Evolutionary conservation across 2,888 invertebrate species (phyloP).

Genomic region (Tridacna crocea): DNA sequence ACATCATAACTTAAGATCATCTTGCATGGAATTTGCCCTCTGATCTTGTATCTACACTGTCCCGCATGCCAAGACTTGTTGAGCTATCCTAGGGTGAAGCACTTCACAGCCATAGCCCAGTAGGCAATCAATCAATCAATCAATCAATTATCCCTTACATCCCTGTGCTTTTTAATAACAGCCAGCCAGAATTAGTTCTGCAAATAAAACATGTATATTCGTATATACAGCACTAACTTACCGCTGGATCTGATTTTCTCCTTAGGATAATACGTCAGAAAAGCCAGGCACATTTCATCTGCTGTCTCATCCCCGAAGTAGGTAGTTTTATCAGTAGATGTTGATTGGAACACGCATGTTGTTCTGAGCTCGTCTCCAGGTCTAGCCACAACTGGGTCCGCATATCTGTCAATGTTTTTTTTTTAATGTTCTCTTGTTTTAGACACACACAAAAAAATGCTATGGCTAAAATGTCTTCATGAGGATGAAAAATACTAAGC

Average conservation of each 20-base stretch:
- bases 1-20: too few relatives aligned
- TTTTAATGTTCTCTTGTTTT: too few relatives aligned
- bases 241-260: conserved; percentile 26
- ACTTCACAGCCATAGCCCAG: too few relatives aligned
- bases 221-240: conserved; percentile 8
- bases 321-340: conserved; percentile 41
- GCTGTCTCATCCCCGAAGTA: conserved; percentile 68
- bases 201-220: neutral
- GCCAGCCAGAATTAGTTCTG: neutral
- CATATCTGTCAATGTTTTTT: neutral
- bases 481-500: too few relatives aligned
- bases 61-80: too few relatives aligned
- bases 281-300: conserved; percentile 76
- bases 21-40: too few relatives aligned
- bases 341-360: conserved; percentile 64
- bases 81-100: too few relatives aligned
- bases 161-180: neutral
- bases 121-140: too few relatives aligned
- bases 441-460: too few relatives aligned
- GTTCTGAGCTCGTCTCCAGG: conserved; percentile 68
- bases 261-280: conserved; percentile 67
- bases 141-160: neutral
- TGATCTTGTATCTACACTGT: too few relatives aligned
- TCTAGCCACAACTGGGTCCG: neutral
- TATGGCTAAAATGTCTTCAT: too few relatives aligned